Percentiles rank a stretch among this genome's conserved stretches.
Conservation (phyloP, 2,113 vertebrate genomes). For the Tetraodon nigroviridis region DNA sequence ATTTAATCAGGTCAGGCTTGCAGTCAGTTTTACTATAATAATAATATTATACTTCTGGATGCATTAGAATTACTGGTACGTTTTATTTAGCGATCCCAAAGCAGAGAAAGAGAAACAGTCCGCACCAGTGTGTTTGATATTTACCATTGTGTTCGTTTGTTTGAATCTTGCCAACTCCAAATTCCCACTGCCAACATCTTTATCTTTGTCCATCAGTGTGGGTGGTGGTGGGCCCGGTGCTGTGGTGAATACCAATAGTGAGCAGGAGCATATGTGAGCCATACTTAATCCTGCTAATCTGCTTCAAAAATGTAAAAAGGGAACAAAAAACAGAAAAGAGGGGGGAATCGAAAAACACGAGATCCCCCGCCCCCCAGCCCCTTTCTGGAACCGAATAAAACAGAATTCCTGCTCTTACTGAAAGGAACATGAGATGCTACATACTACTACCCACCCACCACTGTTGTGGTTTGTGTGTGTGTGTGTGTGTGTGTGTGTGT, state of each 20-base stretch:
- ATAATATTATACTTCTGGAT: background rate
- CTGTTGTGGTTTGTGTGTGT: conserved; percentile 9
- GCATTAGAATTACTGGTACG: background rate
- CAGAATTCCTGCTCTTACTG: conserved; percentile 79
- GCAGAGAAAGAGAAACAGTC: background rate
- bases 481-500: conserved; percentile 16
- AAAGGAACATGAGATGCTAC: conserved; percentile 50
- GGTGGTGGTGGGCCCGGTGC: conserved; percentile 80
- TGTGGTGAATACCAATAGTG: conserved; percentile 90
- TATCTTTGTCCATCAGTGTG: conserved; percentile 70
- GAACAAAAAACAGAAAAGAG: conserved; percentile 58
- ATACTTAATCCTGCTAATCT: conserved; percentile 99
- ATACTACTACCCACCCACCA: conserved; percentile 16
- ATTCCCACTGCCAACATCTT: conserved; percentile 6
- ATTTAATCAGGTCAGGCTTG: background rate
- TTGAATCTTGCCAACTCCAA: conserved; percentile 37
- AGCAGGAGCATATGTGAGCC: conserved; percentile 96
- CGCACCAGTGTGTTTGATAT: conserved; percentile 1
- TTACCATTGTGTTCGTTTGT: conserved; percentile 1
- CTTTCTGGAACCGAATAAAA: conserved; percentile 80
- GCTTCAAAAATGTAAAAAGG: conserved; percentile 80
- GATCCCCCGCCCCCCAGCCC: conserved; percentile 50
- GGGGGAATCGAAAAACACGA: conserved; percentile 56
- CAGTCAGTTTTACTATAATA: no score
- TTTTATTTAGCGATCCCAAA: background rate